phyloP scores from a whole-genome alignment of 2,888 invertebrate genomes.

The Augochlorella aurata region DNA sequence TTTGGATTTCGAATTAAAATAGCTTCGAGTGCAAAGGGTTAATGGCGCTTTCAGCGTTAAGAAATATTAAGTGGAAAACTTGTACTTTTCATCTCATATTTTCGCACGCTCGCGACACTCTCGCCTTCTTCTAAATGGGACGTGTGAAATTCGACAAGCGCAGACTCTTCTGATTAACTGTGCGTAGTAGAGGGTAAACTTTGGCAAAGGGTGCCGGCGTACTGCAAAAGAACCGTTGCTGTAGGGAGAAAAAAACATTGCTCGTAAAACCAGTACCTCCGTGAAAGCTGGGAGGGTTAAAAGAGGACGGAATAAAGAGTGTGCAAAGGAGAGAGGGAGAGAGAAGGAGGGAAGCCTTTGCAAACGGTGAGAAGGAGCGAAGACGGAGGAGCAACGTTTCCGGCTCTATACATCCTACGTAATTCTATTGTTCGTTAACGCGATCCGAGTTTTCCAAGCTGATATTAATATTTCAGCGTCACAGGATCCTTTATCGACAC shows the following conservation, averaged over 20 bases:
- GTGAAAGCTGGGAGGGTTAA: too few relatives aligned
- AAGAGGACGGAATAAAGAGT: not conserved
- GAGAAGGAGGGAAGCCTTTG: not conserved
- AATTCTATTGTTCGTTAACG: constrained; percentile 52
- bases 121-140: too few relatives aligned
- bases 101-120: too few relatives aligned
- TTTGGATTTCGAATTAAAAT: too few relatives aligned
- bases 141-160: not conserved
- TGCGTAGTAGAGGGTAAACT: not conserved
- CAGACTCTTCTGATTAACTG: too few relatives aligned
- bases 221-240: too few relatives aligned
- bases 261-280: not conserved
- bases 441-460: constrained; percentile 26
- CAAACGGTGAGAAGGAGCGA: not conserved
- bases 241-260: not conserved
- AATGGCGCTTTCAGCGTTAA: too few relatives aligned
- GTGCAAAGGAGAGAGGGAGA: not conserved
- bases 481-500: constrained; percentile 28
- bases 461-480: constrained; percentile 46
- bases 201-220: not conserved
- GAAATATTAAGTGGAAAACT: too few relatives aligned
- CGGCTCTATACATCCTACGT: constrained; percentile 29
- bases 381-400: constrained; percentile 25
- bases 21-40: too few relatives aligned
- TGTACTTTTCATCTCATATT: too few relatives aligned